Evolutionary conservation across 2,113 vertebrate genomes (phyloP).

Genomic region (Chamaetylas fuelleborni): DNA sequence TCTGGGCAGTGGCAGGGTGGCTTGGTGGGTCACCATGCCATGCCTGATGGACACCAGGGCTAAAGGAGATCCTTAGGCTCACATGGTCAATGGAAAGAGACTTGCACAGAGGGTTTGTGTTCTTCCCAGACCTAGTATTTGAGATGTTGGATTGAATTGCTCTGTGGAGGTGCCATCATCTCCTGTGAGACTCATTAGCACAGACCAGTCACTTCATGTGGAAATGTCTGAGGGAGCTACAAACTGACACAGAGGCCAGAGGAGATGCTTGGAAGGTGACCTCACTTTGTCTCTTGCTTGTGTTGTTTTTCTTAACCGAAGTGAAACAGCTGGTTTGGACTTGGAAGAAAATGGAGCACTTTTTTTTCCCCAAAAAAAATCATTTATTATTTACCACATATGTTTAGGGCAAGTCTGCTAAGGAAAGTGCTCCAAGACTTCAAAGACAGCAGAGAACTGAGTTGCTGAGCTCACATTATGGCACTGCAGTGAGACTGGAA

Average conservation of each 20-base stretch:
- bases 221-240: background rate
- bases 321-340: background rate
- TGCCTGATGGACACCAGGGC: background rate
- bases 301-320: background rate
- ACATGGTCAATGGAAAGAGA: rapidly evolving
- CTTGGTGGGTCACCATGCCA: background rate
- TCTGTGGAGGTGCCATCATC: background rate
- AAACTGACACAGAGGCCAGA: background rate
- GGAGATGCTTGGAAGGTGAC: background rate
- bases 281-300: background rate
- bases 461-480: background rate
- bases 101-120: background rate
- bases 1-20: background rate
- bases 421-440: background rate
- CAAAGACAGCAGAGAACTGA: background rate
- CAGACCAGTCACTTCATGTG: background rate
- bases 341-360: background rate
- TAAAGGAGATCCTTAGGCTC: background rate
- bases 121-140: background rate
- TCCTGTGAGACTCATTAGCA: background rate
- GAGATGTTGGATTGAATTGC: background rate
- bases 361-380: rapidly evolving
- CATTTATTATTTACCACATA: background rate
- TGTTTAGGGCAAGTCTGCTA: background rate
- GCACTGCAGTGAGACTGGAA: background rate